A percentile compares a stretch with the other conserved stretches of the same genome.
Evolutionary conservation across 1,140 invertebrate genomes (phyloP).

Genomic region (Coenobita brevimanus): DNA sequence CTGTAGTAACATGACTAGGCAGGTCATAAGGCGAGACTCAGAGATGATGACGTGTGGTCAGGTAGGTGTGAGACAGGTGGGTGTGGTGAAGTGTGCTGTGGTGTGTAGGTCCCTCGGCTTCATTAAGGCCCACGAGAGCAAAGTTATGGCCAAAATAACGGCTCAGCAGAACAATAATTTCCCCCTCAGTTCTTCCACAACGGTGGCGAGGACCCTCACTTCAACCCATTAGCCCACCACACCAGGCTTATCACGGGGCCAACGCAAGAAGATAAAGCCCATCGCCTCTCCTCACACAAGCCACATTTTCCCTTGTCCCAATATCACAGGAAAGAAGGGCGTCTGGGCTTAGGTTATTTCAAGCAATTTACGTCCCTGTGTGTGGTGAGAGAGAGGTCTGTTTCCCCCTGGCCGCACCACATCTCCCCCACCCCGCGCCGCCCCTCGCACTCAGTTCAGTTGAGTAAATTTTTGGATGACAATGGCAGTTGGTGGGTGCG

Average conservation of each 20-base stretch:
- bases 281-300: neutral
- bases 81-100: too few relatives aligned
- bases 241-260: neutral
- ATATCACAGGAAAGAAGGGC: neutral
- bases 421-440: neutral
- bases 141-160: neutral
- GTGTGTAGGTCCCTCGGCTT: too few relatives aligned
- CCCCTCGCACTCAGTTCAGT: neutral
- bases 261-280: neutral
- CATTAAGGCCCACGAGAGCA: too few relatives aligned
- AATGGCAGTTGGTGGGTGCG: conserved; percentile 42
- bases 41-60: too few relatives aligned
- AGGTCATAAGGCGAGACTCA: too few relatives aligned
- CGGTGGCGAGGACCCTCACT: conserved; percentile 24
- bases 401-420: too few relatives aligned
- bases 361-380: neutral
- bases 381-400: neutral
- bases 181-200: conserved; percentile 33
- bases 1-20: too few relatives aligned
- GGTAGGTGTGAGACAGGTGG: too few relatives aligned
- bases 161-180: conserved; percentile 23
- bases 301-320: neutral
- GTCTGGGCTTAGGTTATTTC: neutral
- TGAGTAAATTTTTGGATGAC: conserved; percentile 38
- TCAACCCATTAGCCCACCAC: conserved; percentile 46